phyloP scores from a whole-genome alignment of 2,797 vertebrate species.

The Melanotaenia boesemani region DNA sequence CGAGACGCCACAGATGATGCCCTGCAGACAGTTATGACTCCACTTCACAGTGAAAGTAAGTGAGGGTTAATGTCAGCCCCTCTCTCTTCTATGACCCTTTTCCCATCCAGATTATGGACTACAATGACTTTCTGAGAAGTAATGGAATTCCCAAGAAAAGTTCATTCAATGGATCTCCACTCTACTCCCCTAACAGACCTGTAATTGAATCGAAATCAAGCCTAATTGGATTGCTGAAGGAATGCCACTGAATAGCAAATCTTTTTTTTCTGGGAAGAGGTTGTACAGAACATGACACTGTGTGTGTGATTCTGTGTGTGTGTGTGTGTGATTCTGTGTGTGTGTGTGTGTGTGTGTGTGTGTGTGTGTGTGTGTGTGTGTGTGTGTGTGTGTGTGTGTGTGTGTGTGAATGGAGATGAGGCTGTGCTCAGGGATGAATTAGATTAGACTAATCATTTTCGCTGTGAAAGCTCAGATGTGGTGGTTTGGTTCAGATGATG shows the following conservation, averaged over 20 bases:
- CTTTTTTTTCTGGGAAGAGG: conserved; percentile 64
- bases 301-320: conserved; percentile 28
- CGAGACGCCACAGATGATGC: conserved; percentile 25
- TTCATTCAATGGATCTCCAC: conserved; percentile 73
- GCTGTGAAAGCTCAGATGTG: conserved; percentile 53
- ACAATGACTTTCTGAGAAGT: conserved; percentile 66
- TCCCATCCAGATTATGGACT: conserved; percentile 63
- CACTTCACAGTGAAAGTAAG: conserved; percentile 39
- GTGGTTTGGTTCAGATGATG: conserved; percentile 27
- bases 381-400: too few species aligned
- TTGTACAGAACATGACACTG: conserved; percentile 42
- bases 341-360: background rate
- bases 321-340: conserved; percentile 1
- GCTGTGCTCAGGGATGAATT: conserved; percentile 56
- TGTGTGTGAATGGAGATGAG: conserved; percentile 43
- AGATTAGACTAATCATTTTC: conserved; percentile 72
- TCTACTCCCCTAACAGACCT: conserved; percentile 66
- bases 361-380: conserved; percentile 23
- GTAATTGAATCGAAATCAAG: conserved; percentile 82
- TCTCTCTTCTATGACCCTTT: conserved; percentile 33
- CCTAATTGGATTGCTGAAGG: conserved; percentile 79
- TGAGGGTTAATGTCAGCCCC: conserved; percentile 41
- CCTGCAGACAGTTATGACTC: conserved; percentile 31
- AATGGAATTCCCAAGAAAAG: conserved; percentile 79
- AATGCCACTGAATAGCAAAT: conserved; percentile 74